Base-by-base conservation (phyloP, 2,797 vertebrate species). In the Lutjanus campechanus region DNA sequence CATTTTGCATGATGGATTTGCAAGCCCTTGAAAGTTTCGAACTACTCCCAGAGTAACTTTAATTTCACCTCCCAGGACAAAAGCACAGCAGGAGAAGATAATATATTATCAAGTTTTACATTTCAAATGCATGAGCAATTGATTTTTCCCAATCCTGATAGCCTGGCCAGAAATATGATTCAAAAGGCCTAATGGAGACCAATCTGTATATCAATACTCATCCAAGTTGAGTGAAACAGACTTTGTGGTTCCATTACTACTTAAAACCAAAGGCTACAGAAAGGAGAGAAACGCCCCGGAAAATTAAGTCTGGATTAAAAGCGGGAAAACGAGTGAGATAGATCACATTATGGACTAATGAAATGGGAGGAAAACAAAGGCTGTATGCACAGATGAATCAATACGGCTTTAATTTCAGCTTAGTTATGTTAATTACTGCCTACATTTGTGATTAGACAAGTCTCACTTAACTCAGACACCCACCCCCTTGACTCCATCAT, bases 71-170 rank as follows among this genome's bases (percentile, higher is more conserved):
- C 65, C 76, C 20, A 47, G 73, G 77, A 76, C 46, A 81, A 82
- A 76, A 17, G 62, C 72, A 65, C 81, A 69, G 73, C 71, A 22
- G 79, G 81, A 47, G 47, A 89, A 54, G 76, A 82, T 91, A 78
- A 89, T 90, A 76, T 84, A 88, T 91, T 75, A 89, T 89, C 64
- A 88, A 66, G 81, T 89, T 88, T 92, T 90, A 82, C 85, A 94
- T 93, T 93, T 85, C 69, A 88, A 91, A 92, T 93, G 87, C 89
- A 93, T 91, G 86, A 90, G 84, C 62, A 93, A 36, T 94, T 85
- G 92, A 94, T 94, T 93, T 91, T 87, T 77, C 66, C 77, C 81
- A 79, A 69, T 68, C 56, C 72, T 87, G 85, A 92, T 76, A 86
- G 76, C 76, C 68, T 88, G 66, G 46, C 54, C 73, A 83, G 85